A percentile compares a stretch with the other conserved stretches of the same genome.
Conservation (phyloP, 1,140 invertebrate species). For the Leguminivora glycinivorella region DNA sequence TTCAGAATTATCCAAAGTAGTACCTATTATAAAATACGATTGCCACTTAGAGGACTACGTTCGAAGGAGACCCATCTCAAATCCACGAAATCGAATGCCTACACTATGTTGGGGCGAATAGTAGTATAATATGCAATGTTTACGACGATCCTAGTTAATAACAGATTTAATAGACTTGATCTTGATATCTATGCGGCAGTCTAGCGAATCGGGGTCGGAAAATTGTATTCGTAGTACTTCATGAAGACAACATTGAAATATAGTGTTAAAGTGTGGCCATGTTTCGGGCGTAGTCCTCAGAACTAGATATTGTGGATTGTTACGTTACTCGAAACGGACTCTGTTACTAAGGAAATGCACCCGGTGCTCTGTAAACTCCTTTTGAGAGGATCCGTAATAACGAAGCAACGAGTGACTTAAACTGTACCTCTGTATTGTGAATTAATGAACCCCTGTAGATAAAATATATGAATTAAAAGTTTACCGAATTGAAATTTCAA, state of each 20-base stretch:
- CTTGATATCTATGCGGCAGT: too few species aligned
- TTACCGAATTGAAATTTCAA: not conserved
- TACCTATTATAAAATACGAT: not conserved
- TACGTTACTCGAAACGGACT: not conserved
- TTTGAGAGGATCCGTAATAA: constrained; percentile 1
- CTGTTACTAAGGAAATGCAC: not conserved
- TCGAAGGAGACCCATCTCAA: not conserved
- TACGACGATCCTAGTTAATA: too few species aligned
- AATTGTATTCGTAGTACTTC: too few species aligned
- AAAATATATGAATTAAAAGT: not conserved
- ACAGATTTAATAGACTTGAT: too few species aligned
- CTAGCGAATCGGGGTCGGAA: too few species aligned
- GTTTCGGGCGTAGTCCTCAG: not conserved
- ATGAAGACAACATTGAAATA: too few species aligned
- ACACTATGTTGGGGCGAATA: not conserved
- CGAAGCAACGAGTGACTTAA: constrained; percentile 6
- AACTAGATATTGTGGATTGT: not conserved
- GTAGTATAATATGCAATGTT: not conserved
- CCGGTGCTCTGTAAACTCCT: not conserved
- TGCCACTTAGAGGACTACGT: not conserved
- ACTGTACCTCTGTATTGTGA: constrained; percentile 2
- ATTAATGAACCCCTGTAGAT: constrained; percentile 15
- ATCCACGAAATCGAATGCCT: too few species aligned
- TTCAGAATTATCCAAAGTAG: not conserved
- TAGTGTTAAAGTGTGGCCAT: not conserved